A percentile compares a stretch with the other conserved stretches of the same genome.
phyloP scores from a whole-genome alignment of 1,140 invertebrate genomes.

The Drosophila sulfurigaster region DNA sequence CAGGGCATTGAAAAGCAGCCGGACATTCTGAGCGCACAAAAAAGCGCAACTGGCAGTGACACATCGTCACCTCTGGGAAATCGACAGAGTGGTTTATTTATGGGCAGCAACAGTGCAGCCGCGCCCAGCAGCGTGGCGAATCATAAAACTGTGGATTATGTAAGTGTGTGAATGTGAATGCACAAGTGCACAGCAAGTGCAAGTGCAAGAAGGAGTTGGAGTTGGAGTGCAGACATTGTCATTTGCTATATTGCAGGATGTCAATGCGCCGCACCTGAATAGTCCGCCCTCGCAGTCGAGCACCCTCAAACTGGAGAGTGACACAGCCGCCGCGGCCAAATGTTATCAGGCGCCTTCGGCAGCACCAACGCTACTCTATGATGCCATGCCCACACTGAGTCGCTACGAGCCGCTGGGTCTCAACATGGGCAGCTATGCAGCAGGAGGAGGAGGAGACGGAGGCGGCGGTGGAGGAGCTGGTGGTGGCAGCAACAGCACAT shows the following conservation, averaged over 20 bases:
- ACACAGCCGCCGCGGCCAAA: constrained; percentile 59
- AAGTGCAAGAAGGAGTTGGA: constrained; percentile 8
- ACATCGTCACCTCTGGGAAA: constrained; percentile 83
- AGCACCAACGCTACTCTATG: constrained; percentile 67
- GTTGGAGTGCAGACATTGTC: constrained; percentile 32
- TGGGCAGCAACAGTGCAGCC: constrained; percentile 44
- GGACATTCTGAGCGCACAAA: constrained; percentile 85
- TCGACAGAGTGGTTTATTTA: constrained; percentile 82
- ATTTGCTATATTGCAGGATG: constrained; percentile 63
- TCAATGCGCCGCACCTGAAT: constrained; percentile 71
- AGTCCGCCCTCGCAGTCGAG: constrained; percentile 82
- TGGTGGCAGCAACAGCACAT: constrained; percentile 65
- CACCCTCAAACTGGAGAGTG: constrained; percentile 76
- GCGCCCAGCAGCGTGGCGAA: constrained; percentile 60
- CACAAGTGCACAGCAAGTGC: constrained; percentile 7
- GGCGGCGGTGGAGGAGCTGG: constrained; percentile 35
- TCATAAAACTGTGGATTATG: constrained; percentile 79
- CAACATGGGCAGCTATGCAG: constrained; percentile 64
- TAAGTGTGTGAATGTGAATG: constrained; percentile 55
- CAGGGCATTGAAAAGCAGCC: constrained; percentile 85
- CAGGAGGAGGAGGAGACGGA: constrained; percentile 7
- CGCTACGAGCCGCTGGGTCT: constrained; percentile 79
- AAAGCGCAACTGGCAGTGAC: constrained; percentile 82
- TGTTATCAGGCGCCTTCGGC: constrained; percentile 55
- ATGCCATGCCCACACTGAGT: constrained; percentile 77